Percentiles rank a stretch among this genome's conserved stretches.
Conservation (phyloP, 2,888 invertebrate species). For the Taenaris catops region DNA sequence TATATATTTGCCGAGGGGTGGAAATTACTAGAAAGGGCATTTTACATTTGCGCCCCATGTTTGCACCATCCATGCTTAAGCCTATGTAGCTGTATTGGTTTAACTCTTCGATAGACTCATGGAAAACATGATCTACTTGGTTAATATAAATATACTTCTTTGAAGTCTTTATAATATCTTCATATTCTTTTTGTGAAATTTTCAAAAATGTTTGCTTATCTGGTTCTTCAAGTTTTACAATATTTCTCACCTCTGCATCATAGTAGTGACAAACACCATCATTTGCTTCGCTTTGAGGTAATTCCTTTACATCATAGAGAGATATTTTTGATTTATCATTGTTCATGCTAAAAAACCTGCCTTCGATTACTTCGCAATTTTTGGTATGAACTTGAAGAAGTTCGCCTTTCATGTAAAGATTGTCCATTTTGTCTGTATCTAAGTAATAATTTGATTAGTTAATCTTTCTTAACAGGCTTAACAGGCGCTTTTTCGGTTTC, state of each 20-base stretch:
- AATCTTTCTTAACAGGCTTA: conserved; percentile 69
- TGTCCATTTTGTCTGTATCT: conserved; percentile 62
- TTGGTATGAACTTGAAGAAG: conserved; percentile 68
- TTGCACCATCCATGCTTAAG: conserved; percentile 66
- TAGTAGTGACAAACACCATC: conserved; percentile 64
- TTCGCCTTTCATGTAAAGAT: conserved; percentile 68
- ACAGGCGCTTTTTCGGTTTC: conserved; percentile 58
- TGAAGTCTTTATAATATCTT: conserved; percentile 56
- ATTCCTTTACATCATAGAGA: conserved; percentile 60
- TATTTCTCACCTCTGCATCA: conserved; percentile 58
- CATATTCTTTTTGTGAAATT: conserved; percentile 61
- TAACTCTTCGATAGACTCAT: conserved; percentile 60
- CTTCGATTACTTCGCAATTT: conserved; percentile 60
- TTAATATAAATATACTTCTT: conserved; percentile 68
- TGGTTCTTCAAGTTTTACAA: conserved; percentile 55
- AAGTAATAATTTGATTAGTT: conserved; percentile 7
- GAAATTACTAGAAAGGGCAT: conserved; percentile 68
- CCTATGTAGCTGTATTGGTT: conserved; percentile 51
- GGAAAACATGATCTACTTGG: conserved; percentile 61
- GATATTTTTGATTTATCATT: conserved; percentile 68
- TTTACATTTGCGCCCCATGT: conserved; percentile 70
- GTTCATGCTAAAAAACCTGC: conserved; percentile 63
- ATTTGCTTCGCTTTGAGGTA: conserved; percentile 43
- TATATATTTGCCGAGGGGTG: conserved; percentile 64
- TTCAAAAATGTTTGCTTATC: conserved; percentile 51